Conservation (phyloP, 2,797 vertebrate species). For the Pagetopsis macropterus region DNA sequence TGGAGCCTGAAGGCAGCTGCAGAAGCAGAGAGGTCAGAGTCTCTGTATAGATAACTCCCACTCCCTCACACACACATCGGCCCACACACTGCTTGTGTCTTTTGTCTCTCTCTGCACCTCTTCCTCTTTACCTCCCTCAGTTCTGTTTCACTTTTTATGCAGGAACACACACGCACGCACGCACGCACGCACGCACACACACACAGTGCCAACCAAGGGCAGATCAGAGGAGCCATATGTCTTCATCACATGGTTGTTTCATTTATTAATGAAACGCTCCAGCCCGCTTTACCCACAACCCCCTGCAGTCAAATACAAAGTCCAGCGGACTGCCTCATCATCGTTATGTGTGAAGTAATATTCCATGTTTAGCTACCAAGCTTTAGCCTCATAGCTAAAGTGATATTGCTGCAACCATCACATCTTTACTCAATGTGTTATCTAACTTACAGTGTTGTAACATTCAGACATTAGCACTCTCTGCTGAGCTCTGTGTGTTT, state of each 20-base stretch:
- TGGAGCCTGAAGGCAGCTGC: constrained; percentile 26
- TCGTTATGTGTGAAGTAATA: background rate
- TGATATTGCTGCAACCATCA: background rate
- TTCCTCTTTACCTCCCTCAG: constrained; percentile 9
- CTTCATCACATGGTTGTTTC: constrained; percentile 63
- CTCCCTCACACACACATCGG: constrained; percentile 39
- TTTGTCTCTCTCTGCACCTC: constrained; percentile 2
- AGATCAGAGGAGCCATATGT: constrained; percentile 62
- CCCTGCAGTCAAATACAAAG: constrained; percentile 36
- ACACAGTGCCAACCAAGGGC: constrained; percentile 47
- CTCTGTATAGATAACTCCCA: constrained; percentile 51
- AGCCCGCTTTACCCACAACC: constrained; percentile 42
- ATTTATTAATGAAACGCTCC: constrained; percentile 65
- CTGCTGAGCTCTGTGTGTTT: too few species aligned
- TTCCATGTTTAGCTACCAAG: background rate
- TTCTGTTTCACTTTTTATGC: constrained; percentile 16
- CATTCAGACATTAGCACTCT: too few species aligned
- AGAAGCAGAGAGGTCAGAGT: constrained; percentile 39
- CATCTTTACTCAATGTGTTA: too few species aligned
- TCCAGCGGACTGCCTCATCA: constrained; percentile 7
- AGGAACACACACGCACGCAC: background rate
- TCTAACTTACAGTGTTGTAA: too few species aligned
- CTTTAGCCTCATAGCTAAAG: background rate
- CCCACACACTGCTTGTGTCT: constrained; percentile 39
- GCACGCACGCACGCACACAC: constrained; percentile 15